These are phyloP conservation scores for Pecten maximus DNA, from an alignment of 2,888 invertebrate species.

Conservation along the genomic window DNA sequence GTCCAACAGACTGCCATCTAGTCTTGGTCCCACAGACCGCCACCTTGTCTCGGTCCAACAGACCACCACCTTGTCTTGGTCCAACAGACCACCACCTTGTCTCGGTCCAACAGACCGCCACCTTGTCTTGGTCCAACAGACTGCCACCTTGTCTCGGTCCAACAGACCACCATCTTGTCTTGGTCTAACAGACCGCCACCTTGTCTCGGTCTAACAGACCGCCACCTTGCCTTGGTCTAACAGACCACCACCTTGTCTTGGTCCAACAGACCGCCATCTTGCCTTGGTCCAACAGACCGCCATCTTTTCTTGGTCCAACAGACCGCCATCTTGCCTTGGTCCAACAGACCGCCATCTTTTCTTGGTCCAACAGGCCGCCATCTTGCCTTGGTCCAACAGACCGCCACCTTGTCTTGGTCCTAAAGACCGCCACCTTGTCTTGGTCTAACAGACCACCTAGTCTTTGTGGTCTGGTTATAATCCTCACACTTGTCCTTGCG, in stretches of 20 bases:
- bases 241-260: too few species aligned
- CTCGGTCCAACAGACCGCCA: not conserved
- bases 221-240: not conserved
- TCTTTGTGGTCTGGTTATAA: conserved; percentile 19
- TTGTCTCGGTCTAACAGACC: not conserved
- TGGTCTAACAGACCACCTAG: not conserved
- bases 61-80: too few species aligned
- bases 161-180: not conserved
- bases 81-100: too few species aligned
- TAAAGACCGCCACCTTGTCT: not conserved
- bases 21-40: too few species aligned
- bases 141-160: too few species aligned
- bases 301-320: too few species aligned
- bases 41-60: too few species aligned
- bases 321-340: not conserved
- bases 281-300: too few species aligned
- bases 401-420: not conserved
- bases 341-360: not conserved
- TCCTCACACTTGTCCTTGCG: not conserved
- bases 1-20: too few species aligned
- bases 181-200: not conserved
- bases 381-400: not conserved
- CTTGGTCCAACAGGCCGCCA: not conserved
- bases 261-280: too few species aligned
- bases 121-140: not conserved